Base-by-base conservation (phyloP, 1,140 invertebrate genomes). In the Antheraea pernyi region DNA sequence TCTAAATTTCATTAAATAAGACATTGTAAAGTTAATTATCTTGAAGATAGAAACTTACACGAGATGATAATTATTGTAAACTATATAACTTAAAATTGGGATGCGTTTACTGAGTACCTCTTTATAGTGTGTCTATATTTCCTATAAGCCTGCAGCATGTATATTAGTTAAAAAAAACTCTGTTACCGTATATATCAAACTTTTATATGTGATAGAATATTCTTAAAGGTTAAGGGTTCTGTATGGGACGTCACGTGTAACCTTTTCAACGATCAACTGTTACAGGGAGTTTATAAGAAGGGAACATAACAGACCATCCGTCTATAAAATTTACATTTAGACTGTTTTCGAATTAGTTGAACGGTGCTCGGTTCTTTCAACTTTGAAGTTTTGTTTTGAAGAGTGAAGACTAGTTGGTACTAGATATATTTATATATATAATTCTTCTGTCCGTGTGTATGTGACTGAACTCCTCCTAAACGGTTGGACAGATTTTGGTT, bases 171-270 rank as follows among this genome's bases (percentile, higher is more conserved):
- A 65, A 58, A 19, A 48, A 46, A 71, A 68, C 67, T 67, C 19
- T 71, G 60, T 71, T 67, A 63, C 58, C 19, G 19, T 61, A 63
- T 37, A 63, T 30, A 30, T 30, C 1, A 30, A 10, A 64, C 61
- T 65, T 64, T 68, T 68, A 72, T 68, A 65, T 42, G 64, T 30
- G 18, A 64, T 71, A 42, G 30, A 62, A 18, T 65, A 18, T 64
- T 71, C 64, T 16, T 53, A 71, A 71, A 71, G 65, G 69, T n/a
- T n/a, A n/a, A 71, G 65, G 59, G 65, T 62, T 36, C 18, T 13
- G 65, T 66, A 13, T 22, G 7, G 68, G 70, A 72, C 66, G 70
- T 72, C 70, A 72, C 13, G 48, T 62, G 36, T 68, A 68, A 65
- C 66, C 70, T 68, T 72, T 53, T n/a, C 46, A 53, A 53, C 16